Conservation (phyloP, 2,113 vertebrate species). For the Meriones unguiculatus region DNA sequence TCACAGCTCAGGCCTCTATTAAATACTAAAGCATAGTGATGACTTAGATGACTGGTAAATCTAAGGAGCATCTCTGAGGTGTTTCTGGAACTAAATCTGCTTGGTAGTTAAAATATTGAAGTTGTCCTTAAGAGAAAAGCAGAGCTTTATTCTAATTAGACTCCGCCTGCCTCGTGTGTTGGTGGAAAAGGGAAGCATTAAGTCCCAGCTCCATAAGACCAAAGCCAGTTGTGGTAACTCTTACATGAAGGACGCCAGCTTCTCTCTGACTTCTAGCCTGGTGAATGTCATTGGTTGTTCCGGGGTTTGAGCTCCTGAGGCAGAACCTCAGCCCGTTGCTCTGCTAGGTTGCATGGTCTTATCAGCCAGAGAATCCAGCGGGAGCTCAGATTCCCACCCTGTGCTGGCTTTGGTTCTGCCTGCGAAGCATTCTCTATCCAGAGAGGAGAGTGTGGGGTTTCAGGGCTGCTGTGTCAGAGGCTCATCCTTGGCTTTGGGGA, state of each 20-base stretch:
- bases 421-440: slow-evolving; percentile 61
- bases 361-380: slow-evolving; percentile 60
- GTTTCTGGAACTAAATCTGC: slow-evolving; percentile 61
- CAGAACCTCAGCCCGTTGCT: slow-evolving; percentile 43
- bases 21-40: slow-evolving; percentile 9
- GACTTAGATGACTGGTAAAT: not conserved
- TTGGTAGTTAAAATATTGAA: slow-evolving; percentile 44
- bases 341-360: slow-evolving; percentile 44
- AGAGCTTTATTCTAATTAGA: slow-evolving; percentile 32
- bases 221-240: slow-evolving; percentile 27
- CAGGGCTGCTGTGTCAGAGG: slow-evolving; percentile 69
- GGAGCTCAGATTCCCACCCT: slow-evolving; percentile 66
- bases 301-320: slow-evolving; percentile 8
- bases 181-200: not conserved
- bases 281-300: slow-evolving; percentile 20
- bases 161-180: slow-evolving; percentile 4
- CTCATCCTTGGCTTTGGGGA: slow-evolving; percentile 64
- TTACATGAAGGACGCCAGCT: slow-evolving; percentile 15
- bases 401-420: slow-evolving; percentile 57
- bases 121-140: slow-evolving; percentile 18
- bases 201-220: not conserved
- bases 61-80: not conserved
- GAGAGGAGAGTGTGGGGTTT: slow-evolving; percentile 58
- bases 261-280: not conserved
- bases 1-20: not conserved